Conservation (phyloP, 1,140 invertebrate species). For the Ips nitidus region DNA sequence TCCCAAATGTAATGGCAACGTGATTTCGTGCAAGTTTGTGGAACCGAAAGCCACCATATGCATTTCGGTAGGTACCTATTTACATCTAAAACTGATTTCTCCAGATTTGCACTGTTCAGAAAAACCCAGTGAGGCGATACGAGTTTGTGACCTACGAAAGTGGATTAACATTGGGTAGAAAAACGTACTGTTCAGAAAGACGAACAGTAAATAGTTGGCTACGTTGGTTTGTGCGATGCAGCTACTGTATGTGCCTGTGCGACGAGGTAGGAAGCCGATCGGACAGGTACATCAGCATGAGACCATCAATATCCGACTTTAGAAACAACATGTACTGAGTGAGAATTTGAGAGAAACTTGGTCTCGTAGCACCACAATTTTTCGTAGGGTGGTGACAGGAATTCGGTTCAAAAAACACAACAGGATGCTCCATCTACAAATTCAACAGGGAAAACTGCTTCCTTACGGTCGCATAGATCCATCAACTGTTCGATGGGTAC, state of each 20-base stretch:
- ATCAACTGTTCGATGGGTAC: slow-evolving; percentile 62
- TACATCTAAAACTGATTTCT: neutral
- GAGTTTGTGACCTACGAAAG: neutral
- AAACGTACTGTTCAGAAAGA: neutral
- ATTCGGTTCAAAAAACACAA: slow-evolving; percentile 69
- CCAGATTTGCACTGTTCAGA: neutral
- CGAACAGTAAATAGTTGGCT: neutral
- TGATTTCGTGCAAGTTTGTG: slow-evolving; percentile 74
- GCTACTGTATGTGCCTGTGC: slow-evolving; percentile 53
- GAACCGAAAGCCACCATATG: slow-evolving; percentile 83
- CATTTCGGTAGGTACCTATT: slow-evolving; percentile 59
- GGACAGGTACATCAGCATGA: slow-evolving; percentile 77
- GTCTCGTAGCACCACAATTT: neutral
- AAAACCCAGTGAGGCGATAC: neutral
- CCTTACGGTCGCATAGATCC: slow-evolving; percentile 64
- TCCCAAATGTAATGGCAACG: slow-evolving; percentile 65
- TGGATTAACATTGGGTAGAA: neutral
- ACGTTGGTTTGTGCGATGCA: neutral
- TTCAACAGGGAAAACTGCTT: slow-evolving; percentile 68
- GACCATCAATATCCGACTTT: slow-evolving; percentile 63
- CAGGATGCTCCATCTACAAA: slow-evolving; percentile 73
- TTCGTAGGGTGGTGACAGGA: slow-evolving; percentile 71
- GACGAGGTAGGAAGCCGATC: slow-evolving; percentile 69
- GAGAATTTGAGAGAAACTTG: neutral
- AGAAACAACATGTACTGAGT: slow-evolving; percentile 70